A percentile compares a stretch with the other conserved stretches of the same genome.
phyloP scores from a whole-genome alignment of 2,888 invertebrate genomes.

The Tiliacea aurago region DNA sequence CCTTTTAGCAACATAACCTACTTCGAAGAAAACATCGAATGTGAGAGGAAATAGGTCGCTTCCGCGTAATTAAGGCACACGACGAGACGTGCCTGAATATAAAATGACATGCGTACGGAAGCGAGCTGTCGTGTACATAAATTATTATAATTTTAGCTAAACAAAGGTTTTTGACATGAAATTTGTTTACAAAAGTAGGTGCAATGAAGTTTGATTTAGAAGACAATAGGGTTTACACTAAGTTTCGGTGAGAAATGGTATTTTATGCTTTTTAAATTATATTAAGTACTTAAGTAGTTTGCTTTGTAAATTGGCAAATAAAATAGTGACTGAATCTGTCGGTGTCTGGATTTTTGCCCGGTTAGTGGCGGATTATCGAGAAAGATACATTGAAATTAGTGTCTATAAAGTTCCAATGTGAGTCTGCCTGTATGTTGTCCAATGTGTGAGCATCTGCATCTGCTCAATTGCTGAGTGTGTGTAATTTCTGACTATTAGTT shows the following conservation, averaged over 20 bases:
- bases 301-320: no score
- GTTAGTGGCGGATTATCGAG: background rate
- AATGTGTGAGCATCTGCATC: no score
- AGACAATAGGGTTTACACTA: background rate
- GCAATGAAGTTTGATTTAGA: background rate
- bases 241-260: no score
- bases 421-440: no score
- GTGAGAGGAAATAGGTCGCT: conserved; percentile 49
- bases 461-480: no score
- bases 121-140: conserved; percentile 17
- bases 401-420: no score
- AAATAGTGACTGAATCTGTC: background rate
- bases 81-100: conserved; percentile 30
- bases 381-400: no score
- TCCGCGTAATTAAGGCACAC: conserved; percentile 46
- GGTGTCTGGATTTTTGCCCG: no score
- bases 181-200: conserved; percentile 16
- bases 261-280: no score
- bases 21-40: conserved; percentile 36
- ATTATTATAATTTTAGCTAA: conserved; percentile 24
- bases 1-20: conserved; percentile 49
- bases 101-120: conserved; percentile 44
- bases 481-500: no score
- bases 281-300: no score
- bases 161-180: conserved; percentile 16